Evolutionary conservation across 2,797 vertebrate genomes (phyloP), one percentile per base, ranked within the genome.

Genomic region (Myotis findleyi): DNA sequence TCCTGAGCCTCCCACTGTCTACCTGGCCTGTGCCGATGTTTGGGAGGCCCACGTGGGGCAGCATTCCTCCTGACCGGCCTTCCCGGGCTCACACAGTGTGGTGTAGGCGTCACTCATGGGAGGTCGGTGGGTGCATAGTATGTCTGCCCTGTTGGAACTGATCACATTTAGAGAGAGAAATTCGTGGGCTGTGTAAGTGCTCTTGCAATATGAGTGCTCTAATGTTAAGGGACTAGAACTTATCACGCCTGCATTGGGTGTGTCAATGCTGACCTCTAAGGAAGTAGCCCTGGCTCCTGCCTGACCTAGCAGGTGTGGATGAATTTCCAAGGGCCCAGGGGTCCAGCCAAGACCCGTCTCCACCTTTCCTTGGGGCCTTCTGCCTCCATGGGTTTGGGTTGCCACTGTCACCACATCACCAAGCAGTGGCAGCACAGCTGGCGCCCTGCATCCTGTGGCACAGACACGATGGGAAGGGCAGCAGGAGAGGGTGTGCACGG

Each of bases 21-120:
- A 33, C 41, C 66, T 16, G n/a, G 11, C 51, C 41, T 30, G 11
- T 0, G 13, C 16, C 0, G 0, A 2, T 5, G 51, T 33, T 7
- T 14, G 30, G 38, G 75, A 36, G 36, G 17, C 49, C 62, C 51
- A 1, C 5, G 6, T 5, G 2, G 38, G 66, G 41, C n/a, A 44
- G 68, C 21, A 18, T 36, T 64, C 62, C 12, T 23, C 53, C n/a
- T 1, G 55, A 12, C 79, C 69, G 25, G 55, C 68, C 77, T 5
- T 27, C 27, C 1, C 18, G 38, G 77, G 41, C 41, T 9, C 3
- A 6, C 23, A 1, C 2, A 33, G 20, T 12, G 5, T 2, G n/a
- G 76, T 18, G 38, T 2, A n/a, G 27, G 36, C 0, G 10, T 80
- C 11, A 2, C 5, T 69, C 51, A 2, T 12, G n/a, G 87, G 44